Base-by-base conservation (phyloP, 2,113 vertebrate genomes). In the Takifugu bimaculatus region DNA sequence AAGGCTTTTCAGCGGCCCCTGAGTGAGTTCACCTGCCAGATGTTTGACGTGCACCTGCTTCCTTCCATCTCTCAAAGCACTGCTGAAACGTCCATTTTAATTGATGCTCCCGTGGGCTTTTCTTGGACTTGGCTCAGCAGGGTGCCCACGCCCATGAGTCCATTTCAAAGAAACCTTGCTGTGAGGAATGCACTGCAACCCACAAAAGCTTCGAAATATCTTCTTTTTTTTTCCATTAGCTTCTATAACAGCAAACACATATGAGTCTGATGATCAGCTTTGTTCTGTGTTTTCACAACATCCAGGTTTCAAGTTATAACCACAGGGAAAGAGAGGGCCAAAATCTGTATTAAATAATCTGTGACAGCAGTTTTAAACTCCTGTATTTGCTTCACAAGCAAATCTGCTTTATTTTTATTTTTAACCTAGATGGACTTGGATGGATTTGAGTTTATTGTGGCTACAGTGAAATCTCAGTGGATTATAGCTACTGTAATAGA, bases 11-110 rank as follows among this genome's bases (percentile, higher is more conserved):
- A 43, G 35, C 11, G 54, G 69, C 77, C 64, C 71, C 75, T 66
- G 60, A 78, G 80, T 69, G 75, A 70, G 65, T 72, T 66, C 79
- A 76, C 82, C 69, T 61, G 85, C 68, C 85, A 89, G 85, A 85
- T 89, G 85, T 88, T 85, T 70, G 65, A 56, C 66, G 78, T 79
- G 64, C 75, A 88, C 77, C 78, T 85, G 77, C 51, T 52, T 74
- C 60, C 68, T 53, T 60, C 64, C 50, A 29, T 43, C 48, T 57
- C 63, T 56, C 66, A 71, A 57, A 73, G 79, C 39, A 26, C 73
- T 76, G 70, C 68, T 63, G 68, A 63, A 57, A 82, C 85, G 86
- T 88, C 70, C 75, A 82, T 84, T 88, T 82, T 81, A 84, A 88
- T 85, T 76, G 73, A 82, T 70, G 65, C 74, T 67, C 79, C 62